These are phyloP conservation scores for Heteromyza rotundicornis DNA, from an alignment of 2,888 invertebrate genomes.

Conservation along the genomic window DNA sequence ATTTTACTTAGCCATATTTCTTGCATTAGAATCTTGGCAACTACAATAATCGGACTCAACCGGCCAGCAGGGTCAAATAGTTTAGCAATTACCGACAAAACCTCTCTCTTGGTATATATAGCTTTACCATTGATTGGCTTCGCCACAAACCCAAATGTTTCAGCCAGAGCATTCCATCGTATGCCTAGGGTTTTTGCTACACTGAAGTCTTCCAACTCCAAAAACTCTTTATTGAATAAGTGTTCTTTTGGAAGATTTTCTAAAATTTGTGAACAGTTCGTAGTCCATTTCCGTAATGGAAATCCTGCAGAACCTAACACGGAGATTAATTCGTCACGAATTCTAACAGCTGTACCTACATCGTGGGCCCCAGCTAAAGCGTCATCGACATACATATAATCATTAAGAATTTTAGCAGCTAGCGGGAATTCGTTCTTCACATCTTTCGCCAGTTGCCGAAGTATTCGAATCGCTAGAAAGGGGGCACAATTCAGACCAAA, in stretches of 20 bases:
- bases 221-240: constrained; percentile 19
- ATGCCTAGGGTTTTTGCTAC: constrained; percentile 24
- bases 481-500: constrained; percentile 20
- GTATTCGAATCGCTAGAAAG: constrained; percentile 16
- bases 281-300: background rate
- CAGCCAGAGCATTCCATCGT: constrained; percentile 26
- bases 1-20: constrained; percentile 25
- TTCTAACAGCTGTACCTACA: background rate
- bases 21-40: constrained; percentile 30
- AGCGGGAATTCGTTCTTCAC: constrained; percentile 9
- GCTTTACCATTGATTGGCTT: background rate
- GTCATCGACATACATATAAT: constrained; percentile 23
- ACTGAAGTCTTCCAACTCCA: constrained; percentile 22
- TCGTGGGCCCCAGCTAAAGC: constrained; percentile 17
- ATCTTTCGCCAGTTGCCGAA: constrained; percentile 9
- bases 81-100: constrained; percentile 26
- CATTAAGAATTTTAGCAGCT: constrained; percentile 6
- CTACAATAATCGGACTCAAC: constrained; percentile 25
- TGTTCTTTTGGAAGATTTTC: background rate
- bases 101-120: constrained; percentile 23
- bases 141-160: constrained; percentile 24
- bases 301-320: constrained; percentile 7
- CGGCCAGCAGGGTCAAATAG: constrained; percentile 30
- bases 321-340: background rate
- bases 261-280: background rate